phyloP scores from a whole-genome alignment of 2,888 invertebrate genomes.

The Dicycla oo region DNA sequence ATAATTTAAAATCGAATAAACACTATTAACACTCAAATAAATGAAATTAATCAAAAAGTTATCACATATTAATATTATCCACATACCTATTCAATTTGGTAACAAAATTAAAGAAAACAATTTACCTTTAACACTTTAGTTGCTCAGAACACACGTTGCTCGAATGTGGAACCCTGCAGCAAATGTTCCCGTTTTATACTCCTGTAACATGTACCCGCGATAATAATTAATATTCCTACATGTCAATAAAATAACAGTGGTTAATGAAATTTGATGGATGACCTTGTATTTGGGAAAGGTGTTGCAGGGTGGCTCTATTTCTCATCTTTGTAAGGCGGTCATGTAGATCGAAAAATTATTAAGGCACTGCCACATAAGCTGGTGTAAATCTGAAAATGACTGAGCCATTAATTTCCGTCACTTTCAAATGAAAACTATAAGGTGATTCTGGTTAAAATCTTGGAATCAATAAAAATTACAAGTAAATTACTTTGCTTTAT shows the following conservation, averaged over 20 bases:
- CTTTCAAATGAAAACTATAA: background rate
- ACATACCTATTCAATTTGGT: background rate
- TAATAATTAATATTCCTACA: conserved; percentile 79
- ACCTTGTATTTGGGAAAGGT: conserved; percentile 44
- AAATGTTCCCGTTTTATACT: conserved; percentile 75
- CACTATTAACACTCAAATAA: too few relatives aligned
- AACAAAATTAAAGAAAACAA: background rate
- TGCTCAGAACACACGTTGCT: conserved; percentile 53
- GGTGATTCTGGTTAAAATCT: background rate
- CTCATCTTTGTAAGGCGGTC: conserved; percentile 21
- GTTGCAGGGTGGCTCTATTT: conserved; percentile 22
- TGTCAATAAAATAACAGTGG: conserved; percentile 69
- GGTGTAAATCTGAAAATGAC: background rate
- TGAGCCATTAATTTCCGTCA: background rate
- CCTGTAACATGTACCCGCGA: conserved; percentile 35
- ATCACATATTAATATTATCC: background rate
- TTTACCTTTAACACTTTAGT: conserved; percentile 60
- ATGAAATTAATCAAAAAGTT: background rate
- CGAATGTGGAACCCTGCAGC: conserved; percentile 66
- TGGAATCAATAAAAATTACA: background rate
- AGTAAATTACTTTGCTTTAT: background rate
- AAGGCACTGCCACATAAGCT: conserved; percentile 3
- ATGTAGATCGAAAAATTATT: background rate
- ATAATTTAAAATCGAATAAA: background rate
- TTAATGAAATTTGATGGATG: conserved; percentile 64